A percentile compares a stretch with the other conserved stretches of the same genome.
phyloP scores from a whole-genome alignment of 2,113 vertebrate genomes.

The Felis chaus region DNA sequence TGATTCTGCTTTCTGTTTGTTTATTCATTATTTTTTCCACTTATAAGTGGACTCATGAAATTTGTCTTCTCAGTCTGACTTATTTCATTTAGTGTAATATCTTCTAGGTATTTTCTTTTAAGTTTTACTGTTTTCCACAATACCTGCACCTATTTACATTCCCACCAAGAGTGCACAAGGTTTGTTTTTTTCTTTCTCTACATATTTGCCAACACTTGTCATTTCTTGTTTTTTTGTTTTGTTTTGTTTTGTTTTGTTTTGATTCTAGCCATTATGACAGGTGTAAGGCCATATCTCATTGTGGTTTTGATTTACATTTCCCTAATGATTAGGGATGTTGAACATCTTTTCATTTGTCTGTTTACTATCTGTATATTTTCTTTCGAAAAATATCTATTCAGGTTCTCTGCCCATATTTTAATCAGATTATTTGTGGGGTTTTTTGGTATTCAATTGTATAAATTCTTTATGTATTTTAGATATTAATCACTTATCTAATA shows the following conservation, averaged over 20 bases:
- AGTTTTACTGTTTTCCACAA: not conserved
- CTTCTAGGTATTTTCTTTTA: not conserved
- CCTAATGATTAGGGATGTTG: not conserved
- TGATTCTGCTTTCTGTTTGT: not conserved
- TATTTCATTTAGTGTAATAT: not conserved
- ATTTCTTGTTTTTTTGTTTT: not conserved
- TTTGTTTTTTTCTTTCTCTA: not conserved
- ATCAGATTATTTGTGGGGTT: not conserved
- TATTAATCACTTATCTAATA: not conserved
- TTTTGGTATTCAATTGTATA: not conserved
- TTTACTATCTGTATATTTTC: not conserved
- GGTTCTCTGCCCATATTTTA: not conserved
- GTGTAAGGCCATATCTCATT: not conserved
- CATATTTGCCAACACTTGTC: not conserved
- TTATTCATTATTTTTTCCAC: not conserved
- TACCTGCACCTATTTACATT: not conserved
- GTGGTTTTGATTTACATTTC: not conserved
- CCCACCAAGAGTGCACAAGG: not conserved
- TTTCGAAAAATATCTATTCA: not conserved
- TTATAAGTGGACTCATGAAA: not conserved
- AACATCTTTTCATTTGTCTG: not conserved
- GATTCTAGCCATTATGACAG: not conserved
- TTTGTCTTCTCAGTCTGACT: not conserved
- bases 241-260: too few relatives aligned
- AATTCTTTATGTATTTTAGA: not conserved